These are phyloP conservation scores for Muscicapa striata DNA, from an alignment of 2,797 vertebrate genomes.

Conservation along the genomic window DNA sequence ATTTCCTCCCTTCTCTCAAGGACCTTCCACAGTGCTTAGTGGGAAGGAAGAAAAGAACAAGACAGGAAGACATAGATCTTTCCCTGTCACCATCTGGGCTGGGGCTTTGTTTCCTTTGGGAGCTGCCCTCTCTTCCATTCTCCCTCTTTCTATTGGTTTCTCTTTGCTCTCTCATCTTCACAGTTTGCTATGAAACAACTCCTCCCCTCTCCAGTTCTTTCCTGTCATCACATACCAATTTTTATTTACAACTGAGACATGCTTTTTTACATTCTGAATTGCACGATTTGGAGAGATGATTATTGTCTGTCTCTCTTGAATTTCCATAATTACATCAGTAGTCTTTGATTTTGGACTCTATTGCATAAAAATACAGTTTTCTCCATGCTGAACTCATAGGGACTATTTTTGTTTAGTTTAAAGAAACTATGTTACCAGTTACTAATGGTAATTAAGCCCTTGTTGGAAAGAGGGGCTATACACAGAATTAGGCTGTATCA, in stretches of 20 bases:
- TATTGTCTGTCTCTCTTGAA: neutral
- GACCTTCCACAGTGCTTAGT: neutral
- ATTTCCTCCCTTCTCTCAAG: neutral
- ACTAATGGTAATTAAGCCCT: neutral
- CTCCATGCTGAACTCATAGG: neutral
- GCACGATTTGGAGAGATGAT: neutral
- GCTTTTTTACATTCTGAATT: neutral
- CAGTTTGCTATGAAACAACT: neutral
- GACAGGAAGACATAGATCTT: constrained; percentile 46
- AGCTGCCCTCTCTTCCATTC: neutral
- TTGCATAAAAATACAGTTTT: neutral
- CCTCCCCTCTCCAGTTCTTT: neutral
- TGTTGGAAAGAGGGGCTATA: neutral
- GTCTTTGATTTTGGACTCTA: neutral
- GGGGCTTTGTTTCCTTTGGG: neutral
- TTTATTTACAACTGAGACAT: neutral
- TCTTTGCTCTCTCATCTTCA: neutral
- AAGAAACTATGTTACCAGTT: neutral
- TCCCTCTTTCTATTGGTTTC: neutral
- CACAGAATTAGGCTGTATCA: neutral
- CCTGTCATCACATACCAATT: neutral
- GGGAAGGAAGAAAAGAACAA: neutral
- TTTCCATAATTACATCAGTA: neutral
- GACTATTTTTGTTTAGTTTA: neutral
- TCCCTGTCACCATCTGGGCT: neutral